Evolutionary conservation across 1,140 invertebrate genomes (phyloP).

Genomic region (Magallana gigas): DNA sequence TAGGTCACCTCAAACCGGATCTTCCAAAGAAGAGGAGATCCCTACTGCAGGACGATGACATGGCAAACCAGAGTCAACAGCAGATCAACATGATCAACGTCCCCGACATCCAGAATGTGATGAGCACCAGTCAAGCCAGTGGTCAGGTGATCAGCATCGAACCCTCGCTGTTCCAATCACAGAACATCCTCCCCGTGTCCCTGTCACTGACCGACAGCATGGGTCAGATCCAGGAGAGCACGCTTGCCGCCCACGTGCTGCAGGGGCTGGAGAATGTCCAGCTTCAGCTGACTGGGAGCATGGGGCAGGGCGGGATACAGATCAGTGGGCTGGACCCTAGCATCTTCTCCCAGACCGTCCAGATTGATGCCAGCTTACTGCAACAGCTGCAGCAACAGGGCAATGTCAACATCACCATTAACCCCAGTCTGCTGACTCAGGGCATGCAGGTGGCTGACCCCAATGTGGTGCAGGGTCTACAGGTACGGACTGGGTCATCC

Average conservation of each 20-base stretch:
- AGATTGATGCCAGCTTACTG: constrained; percentile 79
- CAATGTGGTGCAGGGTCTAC: constrained; percentile 66
- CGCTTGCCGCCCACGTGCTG: constrained; percentile 67
- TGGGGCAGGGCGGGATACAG: constrained; percentile 76
- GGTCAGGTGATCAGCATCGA: constrained; percentile 76
- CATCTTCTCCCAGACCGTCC: constrained; percentile 78
- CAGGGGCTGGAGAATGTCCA: constrained; percentile 77
- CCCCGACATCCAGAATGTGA: constrained; percentile 45
- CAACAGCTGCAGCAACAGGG: constrained; percentile 79
- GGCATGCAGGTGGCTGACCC: constrained; percentile 62
- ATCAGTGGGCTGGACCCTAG: constrained; percentile 78
- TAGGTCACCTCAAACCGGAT: constrained; percentile 77
- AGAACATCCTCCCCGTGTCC: constrained; percentile 73
- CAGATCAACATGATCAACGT: constrained; percentile 42
- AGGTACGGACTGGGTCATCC: neutral
- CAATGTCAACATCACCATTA: constrained; percentile 79
- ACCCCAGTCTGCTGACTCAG: constrained; percentile 67
- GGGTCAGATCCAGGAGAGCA: constrained; percentile 63
- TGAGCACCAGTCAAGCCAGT: constrained; percentile 52
- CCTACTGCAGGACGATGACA: constrained; percentile 10
- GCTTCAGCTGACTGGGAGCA: constrained; percentile 76
- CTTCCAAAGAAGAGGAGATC: constrained; percentile 54
- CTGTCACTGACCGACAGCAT: constrained; percentile 67
- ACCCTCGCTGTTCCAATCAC: constrained; percentile 67
- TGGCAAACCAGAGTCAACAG: constrained; percentile 47